Base-by-base conservation (phyloP, 1,140 invertebrate species). In the Danaus plexippus region DNA sequence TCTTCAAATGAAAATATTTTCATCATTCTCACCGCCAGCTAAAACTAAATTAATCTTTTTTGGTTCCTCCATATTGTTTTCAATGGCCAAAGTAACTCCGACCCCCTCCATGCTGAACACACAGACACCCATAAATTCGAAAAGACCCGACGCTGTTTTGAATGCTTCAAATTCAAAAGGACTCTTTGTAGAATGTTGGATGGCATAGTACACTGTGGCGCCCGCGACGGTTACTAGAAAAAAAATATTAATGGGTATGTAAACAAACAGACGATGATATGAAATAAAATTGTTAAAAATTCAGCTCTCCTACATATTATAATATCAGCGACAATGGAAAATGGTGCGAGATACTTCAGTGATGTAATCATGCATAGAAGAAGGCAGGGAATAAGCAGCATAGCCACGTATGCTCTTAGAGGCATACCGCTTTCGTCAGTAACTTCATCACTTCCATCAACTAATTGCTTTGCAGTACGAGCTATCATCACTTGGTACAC, bases 41-140 rank as follows among this genome's bases (percentile, higher is more conserved):
- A 75, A 41, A 11, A 75, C 73, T 0, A 62, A 2, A 1, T 50
- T 56, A 43, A 78, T 67, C 13, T 72, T 75, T 46, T 58, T 71
- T 0, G 77, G 77, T 5, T 73, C 57, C 10, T 63, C 52, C 77
- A 80, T 80, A 22, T 61, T 62, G 47, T 80, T 80, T 54, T 80
- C 77, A 1, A 80, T 69, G 0, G 75, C 65, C 47, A 78, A 22
- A 1, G 69, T 67, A 0, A 63, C 72, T 0, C 72, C 72, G 0
- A 80, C 65, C 1, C 74, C 74, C 43, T 80, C 77, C 63, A 80
- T 66, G 9, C 70, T 70, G 44, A 74, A 78, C 0, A 73, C 62
- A 45, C 73, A 78, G 0, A 73, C 67, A 0, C 77, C 71, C 13
- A 72, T 57, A 41, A 75, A 80, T 51, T 77, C 63, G 6, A 77